Percentiles rank a stretch among this genome's conserved stretches.
Conservation (phyloP, 2,797 vertebrate species). For the Gallinago solitaria region DNA sequence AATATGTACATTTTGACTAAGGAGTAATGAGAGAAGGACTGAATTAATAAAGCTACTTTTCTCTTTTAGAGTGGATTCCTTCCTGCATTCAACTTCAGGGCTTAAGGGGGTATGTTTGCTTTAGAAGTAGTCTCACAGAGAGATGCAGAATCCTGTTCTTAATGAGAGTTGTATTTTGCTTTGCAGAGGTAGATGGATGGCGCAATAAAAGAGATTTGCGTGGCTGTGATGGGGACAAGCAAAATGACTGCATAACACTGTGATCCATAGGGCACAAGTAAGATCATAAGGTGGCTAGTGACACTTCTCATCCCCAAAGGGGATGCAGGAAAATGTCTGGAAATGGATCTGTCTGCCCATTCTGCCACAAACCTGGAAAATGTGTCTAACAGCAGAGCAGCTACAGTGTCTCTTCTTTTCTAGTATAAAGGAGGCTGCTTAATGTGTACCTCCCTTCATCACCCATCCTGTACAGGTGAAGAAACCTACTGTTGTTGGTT, state of each 20-base stretch:
- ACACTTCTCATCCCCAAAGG: not conserved
- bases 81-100: not conserved
- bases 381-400: not conserved
- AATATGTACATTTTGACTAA: not conserved
- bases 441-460: not conserved
- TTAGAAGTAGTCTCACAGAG: not conserved
- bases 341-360: not conserved
- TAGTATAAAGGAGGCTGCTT: not conserved
- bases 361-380: not conserved
- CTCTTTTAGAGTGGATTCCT: not conserved
- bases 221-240: not conserved
- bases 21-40: not conserved
- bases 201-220: not conserved
- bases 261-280: not conserved
- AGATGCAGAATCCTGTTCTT: not conserved
- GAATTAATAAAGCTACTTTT: not conserved
- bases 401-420: not conserved
- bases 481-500: not conserved
- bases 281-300: not conserved
- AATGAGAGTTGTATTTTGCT: not conserved
- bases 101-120: not conserved
- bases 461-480: not conserved
- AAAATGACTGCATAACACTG: not conserved
- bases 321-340: not conserved
- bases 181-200: not conserved